Base-by-base conservation (phyloP, 2,113 vertebrate genomes). In the Ictalurus punctatus region DNA sequence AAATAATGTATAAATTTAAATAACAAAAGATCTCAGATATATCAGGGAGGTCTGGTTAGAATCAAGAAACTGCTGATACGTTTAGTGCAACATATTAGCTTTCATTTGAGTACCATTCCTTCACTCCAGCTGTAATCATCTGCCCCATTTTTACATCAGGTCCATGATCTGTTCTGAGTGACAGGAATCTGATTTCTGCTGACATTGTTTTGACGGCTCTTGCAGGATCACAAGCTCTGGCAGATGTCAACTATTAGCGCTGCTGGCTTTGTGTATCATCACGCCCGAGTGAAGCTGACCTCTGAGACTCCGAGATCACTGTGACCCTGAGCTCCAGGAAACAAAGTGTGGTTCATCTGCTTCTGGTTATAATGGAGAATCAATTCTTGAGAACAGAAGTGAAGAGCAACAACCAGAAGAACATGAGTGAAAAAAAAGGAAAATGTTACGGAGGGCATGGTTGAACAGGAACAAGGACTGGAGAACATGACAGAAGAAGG, bases 211-310 rank as follows among this genome's bases (percentile, higher is more conserved):
- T 93, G 94, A 94, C 93, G 92, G 91, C 93, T 48, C 56, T 92
- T 89, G 76, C 84, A 73, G 87, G 91, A 91, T 40, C 88, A 87
- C 90, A 79, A 88, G 92, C 90, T 93, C 92, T 91, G 78, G 91
- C 95, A 95, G 91, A 94, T 95, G 94, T 94, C 94, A 91, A 92
- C 93, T 94, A 95, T 95, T 95, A 96, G 93, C 80, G 63, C 91
- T 93, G 93, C 95, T 92, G 91, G 91, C 91, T 93, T 91, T 76
- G 82, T 87, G 90, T 89, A 95, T 92, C 71, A 90, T 95, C 94
- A 94, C 90, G 91, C 80, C 86, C 88, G 86, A 91, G 89, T 82
- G 93, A 91, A 67, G 34, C 90, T 65, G 90, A 91, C 91, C 91
- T 69, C 87, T 61, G 86, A 23, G 27, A 81, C 69, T 81, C 74